Base-by-base conservation (phyloP, 2,113 vertebrate species). In the Cyprinus carpio region DNA sequence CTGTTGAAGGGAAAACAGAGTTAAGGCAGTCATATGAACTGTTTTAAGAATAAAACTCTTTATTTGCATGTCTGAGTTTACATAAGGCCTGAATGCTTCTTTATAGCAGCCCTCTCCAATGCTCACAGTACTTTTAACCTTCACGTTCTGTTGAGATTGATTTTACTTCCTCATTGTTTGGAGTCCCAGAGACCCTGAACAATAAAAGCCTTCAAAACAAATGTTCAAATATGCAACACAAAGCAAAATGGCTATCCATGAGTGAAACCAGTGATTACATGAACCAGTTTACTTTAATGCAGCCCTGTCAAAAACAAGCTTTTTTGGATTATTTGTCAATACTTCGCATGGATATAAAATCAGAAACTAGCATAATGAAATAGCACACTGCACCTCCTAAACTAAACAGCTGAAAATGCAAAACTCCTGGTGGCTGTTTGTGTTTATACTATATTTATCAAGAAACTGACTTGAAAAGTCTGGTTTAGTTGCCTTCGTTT, bases 131-230 rank as follows among this genome's bases (percentile, higher is more conserved):
- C 62, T 29, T 64, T 20, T 20, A 69, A 69, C 34, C 34, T 9
- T 40, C 34, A 12, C 23, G 18, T 10, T 71, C 18, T 46, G 40
- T 27, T 46, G 40, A 49, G 72, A 43, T 15, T n/a, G 20, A 74
- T 27, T 75, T 75, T 49, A 49, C 37, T 49, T 49, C 18, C 37
- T 74, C 37, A 3, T 25, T 43, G 37, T 37, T 27, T 75, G 23
- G 4, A 7, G 72, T 75, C 72, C 72, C 40, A 49, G 20, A 49
- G 72, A 49, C 23, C 40, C 40, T 5, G 25, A 25, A 49, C 43
- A 29, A 75, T 75, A 75, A 49, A 75, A 75, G 40, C 43, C n/a
- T 75, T 4, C 34, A 25, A 49, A 49, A 75, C 72, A 72, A 43
- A 51, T 43, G 9, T 49, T 75, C n/a, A 49, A 75, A 29, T 6